Base-by-base conservation (phyloP, 2,888 invertebrate genomes). In the Dione juno region DNA sequence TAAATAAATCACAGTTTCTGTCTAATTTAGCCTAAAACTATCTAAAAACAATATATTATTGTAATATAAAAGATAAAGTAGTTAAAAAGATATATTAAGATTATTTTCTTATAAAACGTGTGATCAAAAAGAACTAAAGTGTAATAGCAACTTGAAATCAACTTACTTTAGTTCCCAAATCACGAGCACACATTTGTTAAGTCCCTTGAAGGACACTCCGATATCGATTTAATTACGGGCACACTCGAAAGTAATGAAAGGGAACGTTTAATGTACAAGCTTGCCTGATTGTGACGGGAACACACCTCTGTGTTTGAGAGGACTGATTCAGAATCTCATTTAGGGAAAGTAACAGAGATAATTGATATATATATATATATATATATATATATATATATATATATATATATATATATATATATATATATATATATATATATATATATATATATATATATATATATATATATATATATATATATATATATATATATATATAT, bases 191-290 rank as follows among this genome's bases (percentile, higher is more conserved):
- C 68, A 63, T 70, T 48, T 21, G 63, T 71, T 67, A 71, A 58
- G 43, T 58, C 37, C 48, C 54, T 65, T 63, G 76, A 78, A 78
- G 76, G 82, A 84, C 82, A 81, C 79, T 82, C 77, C 79, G 76
- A 77, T 77, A 81, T 80, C 80, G 80, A 84, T 85, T 83, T 82
- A 84, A 82, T 82, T 81, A 80, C 74, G 69, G 59, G 76, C 76
- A 77, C 82, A 78, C 85, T 84, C 79, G 77, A 83, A 85, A 84
- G 84, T 85, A 87, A 87, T 85, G 82, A 83, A 74, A 73, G 77
- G 69, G 74, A 73, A 74, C 77, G 73, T 76, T 77, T 82, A 82
- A 84, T 83, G 83, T 84, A 84, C 83, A 83, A 84, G 83, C 82
- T 83, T 82, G 77, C 77, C 76, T 80, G 81, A 81, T 81, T 81